Base-by-base conservation (phyloP, 2,888 invertebrate species). In the Drosophila stalkeri region DNA sequence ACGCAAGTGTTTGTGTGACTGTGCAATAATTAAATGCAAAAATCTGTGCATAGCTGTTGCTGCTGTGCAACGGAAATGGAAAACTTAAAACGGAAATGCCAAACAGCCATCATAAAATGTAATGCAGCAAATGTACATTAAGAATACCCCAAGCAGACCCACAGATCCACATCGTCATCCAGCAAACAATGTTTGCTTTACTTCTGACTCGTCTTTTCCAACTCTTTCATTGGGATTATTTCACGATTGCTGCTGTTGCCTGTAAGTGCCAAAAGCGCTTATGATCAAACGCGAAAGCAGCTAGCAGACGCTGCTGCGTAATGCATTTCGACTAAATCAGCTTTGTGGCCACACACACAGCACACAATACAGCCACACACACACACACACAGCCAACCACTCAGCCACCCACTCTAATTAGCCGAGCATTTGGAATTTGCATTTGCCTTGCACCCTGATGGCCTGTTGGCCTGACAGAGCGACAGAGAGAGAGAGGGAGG, bases 11-110 rank as follows among this genome's bases (percentile, higher is more conserved):
- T 51, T 44, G 33, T 37, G 51, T 46, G 27, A 27, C 18, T 56
- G 46, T 46, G 51, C 31, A 69, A 52, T 81, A 81, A 89, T 89
- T 77, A 89, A 84, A 86, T 72, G 64, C 65, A 72, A 79, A 67
- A 71, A 64, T 68, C 64, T 76, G 63, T 60, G 54, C 74, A 66
- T 61, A 69, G 35, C 37, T 47, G 59, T 51, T 57, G 46, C 49
- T 63, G 55, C 66, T 61, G 46, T 61, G 63, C 63, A 81, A 56
- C 82, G 82, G 85, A 81, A 82, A 82, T 86, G 86, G 55, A 72
- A 82, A 78, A 72, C 56, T 72, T 75, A 49, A 63, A 77, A 74
- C 78, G 85, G 82, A 89, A 77, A 87, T 77, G 61, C 61, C 80
- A 63, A 67, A 67, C 70, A 80, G 69, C 61, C 83, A 80, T 63